These are phyloP conservation scores for Tragelaphus strepsiceros DNA, from an alignment of 2,113 vertebrate genomes.

Conservation along the genomic window DNA sequence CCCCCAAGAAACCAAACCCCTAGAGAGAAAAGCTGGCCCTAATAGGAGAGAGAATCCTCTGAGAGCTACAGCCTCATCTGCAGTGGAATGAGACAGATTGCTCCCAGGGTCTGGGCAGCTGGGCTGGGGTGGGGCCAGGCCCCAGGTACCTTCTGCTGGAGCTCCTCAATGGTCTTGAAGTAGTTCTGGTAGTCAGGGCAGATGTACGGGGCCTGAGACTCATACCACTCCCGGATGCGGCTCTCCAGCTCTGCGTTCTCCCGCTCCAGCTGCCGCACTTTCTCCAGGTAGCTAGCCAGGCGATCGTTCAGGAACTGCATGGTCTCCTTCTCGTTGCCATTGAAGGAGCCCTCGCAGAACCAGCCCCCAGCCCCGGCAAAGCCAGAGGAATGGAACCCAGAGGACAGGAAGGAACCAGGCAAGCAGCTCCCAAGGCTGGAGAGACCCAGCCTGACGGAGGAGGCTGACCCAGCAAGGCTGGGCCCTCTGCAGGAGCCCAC, in stretches of 20 bases:
- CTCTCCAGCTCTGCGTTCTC: slow-evolving; percentile 88
- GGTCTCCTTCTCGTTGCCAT: slow-evolving; percentile 85
- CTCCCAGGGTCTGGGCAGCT: neutral
- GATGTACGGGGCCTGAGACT: slow-evolving; percentile 54
- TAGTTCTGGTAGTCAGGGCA: slow-evolving; percentile 64
- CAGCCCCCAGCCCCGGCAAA: slow-evolving; percentile 43
- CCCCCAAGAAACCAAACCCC: neutral
- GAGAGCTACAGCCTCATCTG: neutral
- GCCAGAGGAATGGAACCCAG: neutral
- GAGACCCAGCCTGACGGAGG: slow-evolving; percentile 52
- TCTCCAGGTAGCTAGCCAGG: slow-evolving; percentile 91
- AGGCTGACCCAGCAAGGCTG: slow-evolving; percentile 21
- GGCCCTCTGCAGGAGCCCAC: slow-evolving; percentile 62
- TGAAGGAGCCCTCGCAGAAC: slow-evolving; percentile 59
- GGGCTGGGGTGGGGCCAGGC: neutral
- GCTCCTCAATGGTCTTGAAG: slow-evolving; percentile 68
- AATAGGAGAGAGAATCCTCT: neutral
- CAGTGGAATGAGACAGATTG: neutral
- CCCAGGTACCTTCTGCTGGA: slow-evolving; percentile 68
- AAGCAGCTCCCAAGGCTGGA: slow-evolving; percentile 40
- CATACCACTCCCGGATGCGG: slow-evolving; percentile 89
- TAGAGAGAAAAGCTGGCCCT: neutral
- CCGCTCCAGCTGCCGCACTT: slow-evolving; percentile 88
- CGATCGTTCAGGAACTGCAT: slow-evolving; percentile 97
- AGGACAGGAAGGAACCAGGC: slow-evolving; percentile 19